A percentile compares a stretch with the other conserved stretches of the same genome.
Evolutionary conservation across 2,113 vertebrate genomes (phyloP).

Genomic region (Vombatus ursinus): DNA sequence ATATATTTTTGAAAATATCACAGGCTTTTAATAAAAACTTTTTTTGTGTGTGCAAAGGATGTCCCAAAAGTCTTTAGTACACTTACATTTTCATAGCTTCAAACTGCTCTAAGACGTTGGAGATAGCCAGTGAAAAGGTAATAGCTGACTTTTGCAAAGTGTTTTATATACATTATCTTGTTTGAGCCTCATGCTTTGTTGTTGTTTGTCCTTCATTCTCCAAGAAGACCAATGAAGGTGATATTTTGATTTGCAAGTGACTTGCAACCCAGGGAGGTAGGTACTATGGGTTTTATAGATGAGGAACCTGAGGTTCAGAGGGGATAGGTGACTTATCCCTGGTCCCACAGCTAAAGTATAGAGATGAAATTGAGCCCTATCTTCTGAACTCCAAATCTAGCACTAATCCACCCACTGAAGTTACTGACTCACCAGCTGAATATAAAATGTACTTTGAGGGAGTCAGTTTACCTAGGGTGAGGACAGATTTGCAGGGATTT

Average conservation of each 20-base stretch:
- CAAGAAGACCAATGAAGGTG: background rate
- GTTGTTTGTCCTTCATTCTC: background rate
- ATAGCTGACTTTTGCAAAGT: background rate
- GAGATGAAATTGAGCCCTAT: background rate
- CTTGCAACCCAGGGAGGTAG: too few relatives aligned
- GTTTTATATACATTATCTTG: background rate
- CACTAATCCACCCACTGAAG: background rate
- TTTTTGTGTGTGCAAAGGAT: background rate
- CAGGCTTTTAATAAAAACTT: background rate
- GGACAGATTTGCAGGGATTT: background rate
- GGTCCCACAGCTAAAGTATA: background rate
- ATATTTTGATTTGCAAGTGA: background rate
- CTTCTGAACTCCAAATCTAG: background rate
- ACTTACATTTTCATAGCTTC: background rate
- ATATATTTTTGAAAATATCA: background rate
- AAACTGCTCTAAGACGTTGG: background rate
- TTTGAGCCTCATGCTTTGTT: background rate
- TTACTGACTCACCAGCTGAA: background rate
- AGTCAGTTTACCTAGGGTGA: background rate
- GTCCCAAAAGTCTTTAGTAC: background rate
- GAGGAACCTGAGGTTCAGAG: background rate
- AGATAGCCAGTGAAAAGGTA: background rate
- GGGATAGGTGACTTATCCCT: background rate
- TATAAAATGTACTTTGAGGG: background rate
- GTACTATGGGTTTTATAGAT: background rate